These are phyloP conservation scores for Pardosa pseudoannulata DNA, from an alignment of 2,888 invertebrate species.

Conservation along the genomic window DNA sequence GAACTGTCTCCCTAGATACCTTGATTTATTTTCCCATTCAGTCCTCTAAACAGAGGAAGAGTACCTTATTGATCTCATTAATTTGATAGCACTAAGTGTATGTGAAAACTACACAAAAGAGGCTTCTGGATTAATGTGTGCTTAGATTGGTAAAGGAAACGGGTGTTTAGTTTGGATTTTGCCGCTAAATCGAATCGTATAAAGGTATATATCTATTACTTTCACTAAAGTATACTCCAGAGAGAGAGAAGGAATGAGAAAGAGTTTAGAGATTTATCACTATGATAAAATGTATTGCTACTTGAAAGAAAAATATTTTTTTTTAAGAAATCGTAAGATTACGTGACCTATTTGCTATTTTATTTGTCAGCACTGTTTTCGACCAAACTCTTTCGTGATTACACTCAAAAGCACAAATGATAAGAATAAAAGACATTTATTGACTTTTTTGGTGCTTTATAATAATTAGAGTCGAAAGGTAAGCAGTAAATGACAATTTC, in stretches of 20 bases:
- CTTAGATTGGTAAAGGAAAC: background rate
- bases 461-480: conserved; percentile 22
- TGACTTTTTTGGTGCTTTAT: conserved; percentile 28
- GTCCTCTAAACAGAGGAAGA: background rate
- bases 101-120: background rate
- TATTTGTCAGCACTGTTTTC: conserved; percentile 20
- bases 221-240: background rate
- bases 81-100: conserved; percentile 12
- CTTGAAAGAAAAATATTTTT: conserved; percentile 11
- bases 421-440: conserved; percentile 14
- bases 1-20: background rate
- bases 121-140: background rate
- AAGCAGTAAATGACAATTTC: background rate
- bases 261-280: background rate
- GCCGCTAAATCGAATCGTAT: background rate
- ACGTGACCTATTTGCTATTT: conserved; percentile 51
- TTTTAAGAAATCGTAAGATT: conserved; percentile 41
- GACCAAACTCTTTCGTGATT: conserved; percentile 37
- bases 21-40: background rate
- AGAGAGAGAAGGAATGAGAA: background rate
- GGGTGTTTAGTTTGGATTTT: conserved; percentile 15
- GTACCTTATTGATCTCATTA: background rate
- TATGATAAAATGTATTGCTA: background rate
- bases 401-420: conserved; percentile 31
- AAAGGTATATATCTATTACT: conserved; percentile 10